Evolutionary conservation across 1,140 invertebrate genomes (phyloP), one percentile per base, ranked within the genome.

Genomic region (Hyposmocoma kahamanoa): DNA sequence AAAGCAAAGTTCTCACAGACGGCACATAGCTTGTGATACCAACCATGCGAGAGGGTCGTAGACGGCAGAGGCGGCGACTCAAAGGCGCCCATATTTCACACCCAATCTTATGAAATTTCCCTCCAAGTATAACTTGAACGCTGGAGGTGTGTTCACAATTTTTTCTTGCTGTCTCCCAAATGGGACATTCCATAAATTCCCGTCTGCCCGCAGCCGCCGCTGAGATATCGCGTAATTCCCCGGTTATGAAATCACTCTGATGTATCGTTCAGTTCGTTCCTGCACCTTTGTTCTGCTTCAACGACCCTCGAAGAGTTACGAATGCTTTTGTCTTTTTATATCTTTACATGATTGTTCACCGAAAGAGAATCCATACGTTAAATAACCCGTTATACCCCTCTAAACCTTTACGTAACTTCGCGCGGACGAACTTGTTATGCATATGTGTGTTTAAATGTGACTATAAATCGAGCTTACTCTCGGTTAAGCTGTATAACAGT

Each of bases 161-260:
- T 41, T 41, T 41, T 20, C 38, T 41, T 22, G 18, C 38, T 41
- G 38, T 41, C 38, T 41, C 38, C 38, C 38, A 21, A 41, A 41
- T 41, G 38, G 38, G 19, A 41, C 13, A 41, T 41, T 41, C 22
- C 38, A 41, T 41, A 41, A 21, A 41, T 41, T 41, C 18, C 19
- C 38, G 18, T 22, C 38, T 5, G 8, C 11, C 38, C 38, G 6
- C 24, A 11, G 11, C 6, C 13, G 11, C 1, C 20, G 5, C 8
- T 9, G 20, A 20, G 22, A 41, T 3, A 22, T 41, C 38, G 19
- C 38, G 10, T 34, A 34, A 34, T 34, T 34, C 32, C 32, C 8
- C 38, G 18, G 36, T 41, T 41, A 41, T 41, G 38, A 41, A 41
- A 41, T 41, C 38, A 41, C 38, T 21, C 38, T 41, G 38, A 41